These are phyloP conservation scores for Dinothrombium tinctorium DNA, from an alignment of 1,140 invertebrate genomes.

Conservation along the genomic window DNA sequence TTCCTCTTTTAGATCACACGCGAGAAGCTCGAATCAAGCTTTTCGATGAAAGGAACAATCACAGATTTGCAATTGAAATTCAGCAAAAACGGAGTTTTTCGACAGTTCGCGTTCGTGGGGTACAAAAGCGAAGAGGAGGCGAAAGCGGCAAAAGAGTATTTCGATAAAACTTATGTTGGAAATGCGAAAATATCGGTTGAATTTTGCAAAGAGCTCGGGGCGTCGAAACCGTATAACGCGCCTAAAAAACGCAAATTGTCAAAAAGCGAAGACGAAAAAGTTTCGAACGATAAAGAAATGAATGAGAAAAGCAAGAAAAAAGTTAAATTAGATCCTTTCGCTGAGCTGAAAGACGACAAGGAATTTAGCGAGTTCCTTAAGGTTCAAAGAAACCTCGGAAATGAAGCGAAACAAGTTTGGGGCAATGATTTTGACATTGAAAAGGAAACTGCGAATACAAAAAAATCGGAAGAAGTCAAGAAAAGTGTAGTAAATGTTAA, in stretches of 20 bases:
- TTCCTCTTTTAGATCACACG: constrained; percentile 67
- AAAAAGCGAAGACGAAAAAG: constrained; percentile 1
- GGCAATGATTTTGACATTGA: background rate
- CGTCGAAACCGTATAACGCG: background rate
- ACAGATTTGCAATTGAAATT: constrained; percentile 82
- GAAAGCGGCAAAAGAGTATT: constrained; percentile 40
- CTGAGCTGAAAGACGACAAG: constrained; percentile 59
- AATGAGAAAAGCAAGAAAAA: constrained; percentile 4
- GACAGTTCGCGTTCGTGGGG: constrained; percentile 76
- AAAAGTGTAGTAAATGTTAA: constrained; percentile 19
- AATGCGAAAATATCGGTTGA: constrained; percentile 36
- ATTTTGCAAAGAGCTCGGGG: background rate
- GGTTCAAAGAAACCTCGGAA: constrained; percentile 34
- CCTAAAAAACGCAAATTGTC: background rate
- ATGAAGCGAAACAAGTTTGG: constrained; percentile 22
- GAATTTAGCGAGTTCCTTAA: constrained; percentile 66
- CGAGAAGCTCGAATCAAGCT: constrained; percentile 44
- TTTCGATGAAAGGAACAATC: constrained; percentile 50
- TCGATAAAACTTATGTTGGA: constrained; percentile 59
- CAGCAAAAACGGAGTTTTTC: constrained; percentile 64
- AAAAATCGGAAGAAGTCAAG: background rate
- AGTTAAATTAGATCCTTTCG: constrained; percentile 5
- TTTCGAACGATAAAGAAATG: background rate
- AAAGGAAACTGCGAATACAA: background rate
- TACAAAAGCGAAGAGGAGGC: constrained; percentile 57